These are phyloP conservation scores for Cryptotis parvus DNA, from an alignment of 2,113 vertebrate genomes.

Conservation along the genomic window DNA sequence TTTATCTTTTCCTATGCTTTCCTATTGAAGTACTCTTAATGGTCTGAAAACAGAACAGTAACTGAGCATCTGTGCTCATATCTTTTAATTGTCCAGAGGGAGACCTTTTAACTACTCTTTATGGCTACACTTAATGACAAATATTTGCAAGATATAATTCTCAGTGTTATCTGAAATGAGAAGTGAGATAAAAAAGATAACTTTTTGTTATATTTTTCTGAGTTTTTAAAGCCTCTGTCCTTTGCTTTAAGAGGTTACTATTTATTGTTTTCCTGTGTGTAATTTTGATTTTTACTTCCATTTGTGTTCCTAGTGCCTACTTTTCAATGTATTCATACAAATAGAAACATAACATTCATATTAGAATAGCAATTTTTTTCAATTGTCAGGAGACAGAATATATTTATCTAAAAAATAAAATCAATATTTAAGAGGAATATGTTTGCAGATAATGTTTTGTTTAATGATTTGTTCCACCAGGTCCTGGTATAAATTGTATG, in stretches of 20 bases:
- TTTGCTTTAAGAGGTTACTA: background rate
- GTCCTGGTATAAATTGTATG: background rate
- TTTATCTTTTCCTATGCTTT: conserved; percentile 26
- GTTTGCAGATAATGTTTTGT: background rate
- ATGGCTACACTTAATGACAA: conserved; percentile 28
- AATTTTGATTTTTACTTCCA: conserved; percentile 21
- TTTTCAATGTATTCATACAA: conserved; percentile 37
- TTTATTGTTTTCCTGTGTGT: background rate
- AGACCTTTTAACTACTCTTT: background rate
- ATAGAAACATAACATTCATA: conserved; percentile 34
- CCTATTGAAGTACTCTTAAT: background rate
- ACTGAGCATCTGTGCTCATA: background rate
- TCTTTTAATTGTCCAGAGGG: background rate
- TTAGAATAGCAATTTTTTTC: background rate
- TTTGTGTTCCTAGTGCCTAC: background rate
- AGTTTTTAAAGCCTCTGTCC: background rate
- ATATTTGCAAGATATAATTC: background rate
- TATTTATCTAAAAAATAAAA: conserved; percentile 31
- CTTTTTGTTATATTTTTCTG: background rate
- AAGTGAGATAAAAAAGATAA: conserved; percentile 16
- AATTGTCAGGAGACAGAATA: background rate
- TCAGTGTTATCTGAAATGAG: background rate
- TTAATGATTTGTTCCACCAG: background rate
- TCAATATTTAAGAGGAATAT: background rate
- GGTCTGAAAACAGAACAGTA: background rate